Base-by-base conservation (phyloP, 2,113 vertebrate genomes). In the Orthonyx spaldingii region DNA sequence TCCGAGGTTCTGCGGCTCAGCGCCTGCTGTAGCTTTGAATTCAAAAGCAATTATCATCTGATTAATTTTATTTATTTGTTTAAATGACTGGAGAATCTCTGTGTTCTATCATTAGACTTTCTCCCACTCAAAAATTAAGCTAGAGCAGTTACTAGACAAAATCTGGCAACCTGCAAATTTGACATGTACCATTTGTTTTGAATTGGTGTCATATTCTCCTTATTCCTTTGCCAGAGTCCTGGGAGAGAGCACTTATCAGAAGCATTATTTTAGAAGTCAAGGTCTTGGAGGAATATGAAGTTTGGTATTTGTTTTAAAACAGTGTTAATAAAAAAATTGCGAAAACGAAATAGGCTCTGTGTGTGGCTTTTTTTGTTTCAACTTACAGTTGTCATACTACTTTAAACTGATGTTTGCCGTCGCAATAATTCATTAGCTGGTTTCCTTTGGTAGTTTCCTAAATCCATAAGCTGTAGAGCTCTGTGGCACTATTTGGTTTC, bases 21-120 rank as follows among this genome's bases (percentile, higher is more conserved):
- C 24, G 46, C 91, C 95, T 92, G 95, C 92, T 92, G 78, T 49
- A 83, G 82, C 93, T 95, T 85, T 70, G 91, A 61, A 69, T 88
- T 95, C 5, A 4, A 89, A 96, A 95, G 96, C 94, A 97, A 64
- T 97, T 89, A 87, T 71, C 44, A 61, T 94, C 94, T 94, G 91
- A 93, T 96, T 90, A 90, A 85, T 96, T 95, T 96, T 91, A 95
- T 96, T 94, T 95, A 86, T 95, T 33, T 81, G 82, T 94, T 96
- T 89, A 84, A 86, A 74, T 72, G 85, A 77, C 76, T 92, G 55
- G 92, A 95, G 87, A 94, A 78, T 84, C 82, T 42, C 90, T 93
- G 74, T 46, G 56, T 85, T 91, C 33, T 94, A 26, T 82, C 65
- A 75, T 95, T 96, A 96, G 64, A 80, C 55, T 96, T 96, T 81